A percentile compares a stretch with the other conserved stretches of the same genome.
phyloP scores from a whole-genome alignment of 2,113 vertebrate genomes.

The Stegastes partitus region DNA sequence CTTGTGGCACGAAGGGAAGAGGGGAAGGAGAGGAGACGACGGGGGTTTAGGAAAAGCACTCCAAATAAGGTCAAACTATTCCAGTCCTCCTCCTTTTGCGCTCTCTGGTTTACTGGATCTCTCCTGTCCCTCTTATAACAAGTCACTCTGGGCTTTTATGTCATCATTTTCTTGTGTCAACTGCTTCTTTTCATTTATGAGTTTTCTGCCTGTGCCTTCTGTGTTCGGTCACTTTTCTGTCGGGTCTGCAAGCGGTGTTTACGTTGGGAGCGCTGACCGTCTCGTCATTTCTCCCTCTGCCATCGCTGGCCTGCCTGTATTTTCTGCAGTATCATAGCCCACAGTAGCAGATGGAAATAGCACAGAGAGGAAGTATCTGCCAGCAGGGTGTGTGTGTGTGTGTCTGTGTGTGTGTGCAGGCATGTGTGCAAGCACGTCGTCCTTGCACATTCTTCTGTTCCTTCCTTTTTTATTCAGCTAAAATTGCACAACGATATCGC shows the following conservation, averaged over 20 bases:
- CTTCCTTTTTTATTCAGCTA: conserved; percentile 61
- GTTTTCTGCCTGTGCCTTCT: not conserved
- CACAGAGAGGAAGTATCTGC: conserved; percentile 74
- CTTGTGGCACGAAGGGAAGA: conserved; percentile 35
- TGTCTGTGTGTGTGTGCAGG: conserved; percentile 16
- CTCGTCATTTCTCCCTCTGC: conserved; percentile 36
- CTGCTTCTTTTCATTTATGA: not conserved
- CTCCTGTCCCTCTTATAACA: conserved; percentile 8
- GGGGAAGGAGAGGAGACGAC: conserved; percentile 45
- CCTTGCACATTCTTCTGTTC: conserved; percentile 55
- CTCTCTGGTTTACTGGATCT: conserved; percentile 19
- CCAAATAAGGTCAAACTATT: conserved; percentile 87
- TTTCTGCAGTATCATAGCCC: conserved; percentile 79
- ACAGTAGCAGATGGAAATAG: conserved; percentile 86
- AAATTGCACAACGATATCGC: conserved; percentile 69
- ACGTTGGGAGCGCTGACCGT: conserved; percentile 17
- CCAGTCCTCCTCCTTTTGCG: conserved; percentile 60
- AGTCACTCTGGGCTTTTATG: conserved; percentile 3
- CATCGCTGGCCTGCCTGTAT: conserved; percentile 21
- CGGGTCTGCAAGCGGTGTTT: conserved; percentile 54
- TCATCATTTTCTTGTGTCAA: not conserved
- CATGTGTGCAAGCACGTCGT: conserved; percentile 12
- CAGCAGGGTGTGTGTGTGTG: conserved; percentile 43
- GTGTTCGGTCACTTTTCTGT: not conserved
- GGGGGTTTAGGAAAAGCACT: conserved; percentile 65